phyloP scores from a whole-genome alignment of 2,113 vertebrate genomes.

The Pterocles burchelli region DNA sequence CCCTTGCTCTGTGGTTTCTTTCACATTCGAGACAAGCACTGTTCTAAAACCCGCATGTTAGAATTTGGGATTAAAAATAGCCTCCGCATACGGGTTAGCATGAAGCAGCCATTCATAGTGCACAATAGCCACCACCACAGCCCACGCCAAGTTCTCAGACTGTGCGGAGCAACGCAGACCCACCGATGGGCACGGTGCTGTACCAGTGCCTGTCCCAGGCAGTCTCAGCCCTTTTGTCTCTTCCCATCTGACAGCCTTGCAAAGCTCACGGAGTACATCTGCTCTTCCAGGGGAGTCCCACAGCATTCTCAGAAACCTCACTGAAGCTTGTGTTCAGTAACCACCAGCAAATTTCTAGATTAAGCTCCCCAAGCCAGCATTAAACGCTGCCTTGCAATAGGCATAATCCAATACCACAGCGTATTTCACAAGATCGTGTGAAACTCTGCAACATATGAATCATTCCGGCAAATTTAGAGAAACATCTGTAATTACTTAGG shows the following conservation, averaged over 20 bases:
- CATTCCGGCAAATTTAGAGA: neutral
- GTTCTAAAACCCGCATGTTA: conserved; percentile 45
- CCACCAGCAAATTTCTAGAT: neutral
- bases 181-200: fast-evolving
- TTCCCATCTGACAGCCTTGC: neutral
- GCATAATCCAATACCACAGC: neutral
- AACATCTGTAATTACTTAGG: neutral
- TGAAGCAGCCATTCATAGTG: conserved; percentile 49
- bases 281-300: neutral
- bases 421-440: conserved; percentile 27
- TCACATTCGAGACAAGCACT: conserved; percentile 41
- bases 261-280: fast-evolving
- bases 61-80: conserved; percentile 62
- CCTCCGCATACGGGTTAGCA: conserved; percentile 6
- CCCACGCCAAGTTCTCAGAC: neutral
- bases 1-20: conserved; percentile 60
- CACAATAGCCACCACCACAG: neutral
- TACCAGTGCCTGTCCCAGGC: neutral
- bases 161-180: fast-evolving
- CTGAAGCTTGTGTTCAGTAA: fast-evolving
- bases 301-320: neutral
- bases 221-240: neutral
- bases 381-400: neutral
- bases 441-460: neutral
- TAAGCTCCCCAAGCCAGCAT: neutral